phyloP scores from a whole-genome alignment of 2,113 vertebrate genomes.

The Pteropus alecto region DNA sequence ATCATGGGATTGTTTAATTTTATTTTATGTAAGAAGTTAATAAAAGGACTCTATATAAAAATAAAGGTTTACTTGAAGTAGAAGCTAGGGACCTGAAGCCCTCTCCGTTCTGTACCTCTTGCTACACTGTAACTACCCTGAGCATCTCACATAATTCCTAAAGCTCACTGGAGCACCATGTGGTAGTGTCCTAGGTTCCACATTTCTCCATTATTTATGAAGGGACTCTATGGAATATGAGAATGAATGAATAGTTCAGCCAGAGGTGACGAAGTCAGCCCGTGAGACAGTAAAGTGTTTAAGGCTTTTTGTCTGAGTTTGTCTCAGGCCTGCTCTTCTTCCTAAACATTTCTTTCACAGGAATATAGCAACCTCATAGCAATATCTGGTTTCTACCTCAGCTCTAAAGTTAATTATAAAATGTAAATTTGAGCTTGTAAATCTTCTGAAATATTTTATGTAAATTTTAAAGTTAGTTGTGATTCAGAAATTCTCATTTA shows the following conservation, averaged over 20 bases:
- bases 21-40: not conserved
- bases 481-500: slow-evolving; percentile 62
- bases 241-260: not conserved
- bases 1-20: not conserved
- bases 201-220: not conserved
- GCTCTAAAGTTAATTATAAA: slow-evolving; percentile 52
- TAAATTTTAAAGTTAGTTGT: slow-evolving; percentile 51
- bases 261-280: not conserved
- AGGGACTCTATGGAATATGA: not conserved
- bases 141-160: not conserved
- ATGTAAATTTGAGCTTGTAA: slow-evolving; percentile 40
- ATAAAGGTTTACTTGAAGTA: not conserved
- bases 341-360: not conserved
- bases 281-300: not conserved
- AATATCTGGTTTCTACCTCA: slow-evolving; percentile 17
- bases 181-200: not conserved
- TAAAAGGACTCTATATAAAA: not conserved
- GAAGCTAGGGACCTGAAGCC: not conserved
- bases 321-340: not conserved
- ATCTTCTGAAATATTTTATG: slow-evolving; percentile 45
- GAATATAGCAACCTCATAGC: not conserved
- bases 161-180: not conserved
- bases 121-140: not conserved
- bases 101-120: accelerated
- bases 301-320: not conserved